phyloP scores from a whole-genome alignment of 2,888 invertebrate genomes.

The Archaeoteleia sp. region DNA sequence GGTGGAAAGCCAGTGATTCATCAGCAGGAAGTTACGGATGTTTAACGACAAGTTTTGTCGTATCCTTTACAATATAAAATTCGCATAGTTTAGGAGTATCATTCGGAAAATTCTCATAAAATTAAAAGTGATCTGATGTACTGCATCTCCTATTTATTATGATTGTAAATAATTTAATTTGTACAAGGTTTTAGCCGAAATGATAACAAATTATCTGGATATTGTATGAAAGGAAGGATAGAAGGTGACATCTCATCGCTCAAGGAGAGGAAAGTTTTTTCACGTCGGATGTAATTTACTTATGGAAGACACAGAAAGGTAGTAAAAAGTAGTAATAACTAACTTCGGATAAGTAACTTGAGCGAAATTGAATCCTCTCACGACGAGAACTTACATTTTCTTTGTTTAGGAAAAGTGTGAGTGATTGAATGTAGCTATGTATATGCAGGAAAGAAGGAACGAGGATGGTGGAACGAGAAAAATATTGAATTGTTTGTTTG shows the following conservation, averaged over 20 bases:
- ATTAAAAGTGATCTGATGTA: no score
- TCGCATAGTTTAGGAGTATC: no score
- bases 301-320: constrained; percentile 18
- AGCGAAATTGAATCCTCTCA: constrained; percentile 49
- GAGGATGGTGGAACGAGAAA: constrained; percentile 9
- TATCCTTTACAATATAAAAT: no score
- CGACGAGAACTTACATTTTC: constrained; percentile 25
- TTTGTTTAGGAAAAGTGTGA: constrained; percentile 21
- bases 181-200: no score
- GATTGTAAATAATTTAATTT: no score
- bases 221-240: constrained; percentile 23
- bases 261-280: constrained; percentile 28
- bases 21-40: no score
- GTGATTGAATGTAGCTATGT: constrained; percentile 23
- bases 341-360: constrained; percentile 45
- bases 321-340: constrained; percentile 35
- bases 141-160: no score
- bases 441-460: constrained; percentile 1
- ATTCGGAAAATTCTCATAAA: no score
- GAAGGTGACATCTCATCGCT: constrained; percentile 27
- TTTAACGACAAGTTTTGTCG: no score
- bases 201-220: no score
- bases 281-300: constrained; percentile 29
- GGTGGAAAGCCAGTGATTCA: no score
- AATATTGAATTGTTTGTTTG: constrained; percentile 28